Evolutionary conservation across 1,140 invertebrate species (phyloP).

Genomic region (Heliothis virescens): DNA sequence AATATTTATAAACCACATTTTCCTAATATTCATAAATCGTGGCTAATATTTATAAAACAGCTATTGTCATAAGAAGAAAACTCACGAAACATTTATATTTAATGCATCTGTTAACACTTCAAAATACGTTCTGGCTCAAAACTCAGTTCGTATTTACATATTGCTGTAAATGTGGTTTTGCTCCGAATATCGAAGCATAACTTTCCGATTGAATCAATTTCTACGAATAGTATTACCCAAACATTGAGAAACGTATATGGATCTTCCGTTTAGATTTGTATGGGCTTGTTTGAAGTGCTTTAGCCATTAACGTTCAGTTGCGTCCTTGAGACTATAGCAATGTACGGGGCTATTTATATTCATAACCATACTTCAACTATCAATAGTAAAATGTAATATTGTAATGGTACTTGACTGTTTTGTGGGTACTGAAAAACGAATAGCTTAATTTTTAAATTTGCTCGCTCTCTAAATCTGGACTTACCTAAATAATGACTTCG

Average conservation of each 20-base stretch:
- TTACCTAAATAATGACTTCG: no score
- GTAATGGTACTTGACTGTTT: constrained; percentile 19
- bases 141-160: neutral
- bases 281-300: constrained; percentile 47
- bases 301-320: constrained; percentile 41
- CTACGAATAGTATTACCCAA: constrained; percentile 40
- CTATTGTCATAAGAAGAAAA: constrained; percentile 9
- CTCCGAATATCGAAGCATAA: constrained; percentile 2
- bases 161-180: constrained; percentile 20
- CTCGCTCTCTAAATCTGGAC: neutral
- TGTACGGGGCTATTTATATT: constrained; percentile 46
- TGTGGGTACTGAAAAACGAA: constrained; percentile 2
- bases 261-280: constrained; percentile 43
- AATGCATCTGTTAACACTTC: constrained; percentile 3
- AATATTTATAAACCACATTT: neutral
- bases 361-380: constrained; percentile 42
- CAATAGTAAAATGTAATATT: constrained; percentile 42
- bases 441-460: neutral
- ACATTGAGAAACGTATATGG: constrained; percentile 43
- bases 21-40: no score
- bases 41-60: neutral
- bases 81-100: neutral
- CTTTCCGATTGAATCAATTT: constrained; percentile 12
- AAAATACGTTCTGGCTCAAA: neutral
- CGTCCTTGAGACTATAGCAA: constrained; percentile 43